phyloP scores from a whole-genome alignment of 2,113 vertebrate species.

The Acanthisitta chloris region DNA sequence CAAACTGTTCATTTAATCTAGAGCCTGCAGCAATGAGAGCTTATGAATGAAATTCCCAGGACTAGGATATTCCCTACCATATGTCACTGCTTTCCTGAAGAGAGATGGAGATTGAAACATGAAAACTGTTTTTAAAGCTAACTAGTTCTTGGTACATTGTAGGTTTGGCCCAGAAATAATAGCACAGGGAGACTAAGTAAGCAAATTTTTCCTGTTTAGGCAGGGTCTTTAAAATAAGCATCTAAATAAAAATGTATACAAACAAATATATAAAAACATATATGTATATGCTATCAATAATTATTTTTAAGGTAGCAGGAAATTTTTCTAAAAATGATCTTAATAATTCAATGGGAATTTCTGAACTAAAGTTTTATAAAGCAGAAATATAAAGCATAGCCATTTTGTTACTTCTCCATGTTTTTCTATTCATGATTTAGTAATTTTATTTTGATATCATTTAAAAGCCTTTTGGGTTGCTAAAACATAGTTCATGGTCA shows the following conservation, averaged over 20 bases:
- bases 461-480: background rate
- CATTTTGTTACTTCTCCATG: rapidly evolving
- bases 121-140: background rate
- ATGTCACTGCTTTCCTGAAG: background rate
- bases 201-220: rapidly evolving
- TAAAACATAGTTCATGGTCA: background rate
- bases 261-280: background rate
- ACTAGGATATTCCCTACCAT: background rate
- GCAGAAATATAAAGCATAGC: background rate
- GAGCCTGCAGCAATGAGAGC: background rate
- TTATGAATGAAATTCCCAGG: conserved; percentile 3
- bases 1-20: background rate
- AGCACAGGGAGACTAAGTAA: background rate
- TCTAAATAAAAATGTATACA: background rate
- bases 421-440: background rate
- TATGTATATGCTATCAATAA: background rate
- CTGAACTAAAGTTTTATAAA: background rate
- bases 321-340: background rate
- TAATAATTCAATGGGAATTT: background rate
- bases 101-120: background rate
- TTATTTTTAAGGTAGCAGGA: background rate
- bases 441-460: background rate
- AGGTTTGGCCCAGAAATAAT: background rate
- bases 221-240: background rate
- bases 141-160: background rate